Evolutionary conservation across 2,888 invertebrate species (phyloP).

Genomic region (Dorcus hopei): DNA sequence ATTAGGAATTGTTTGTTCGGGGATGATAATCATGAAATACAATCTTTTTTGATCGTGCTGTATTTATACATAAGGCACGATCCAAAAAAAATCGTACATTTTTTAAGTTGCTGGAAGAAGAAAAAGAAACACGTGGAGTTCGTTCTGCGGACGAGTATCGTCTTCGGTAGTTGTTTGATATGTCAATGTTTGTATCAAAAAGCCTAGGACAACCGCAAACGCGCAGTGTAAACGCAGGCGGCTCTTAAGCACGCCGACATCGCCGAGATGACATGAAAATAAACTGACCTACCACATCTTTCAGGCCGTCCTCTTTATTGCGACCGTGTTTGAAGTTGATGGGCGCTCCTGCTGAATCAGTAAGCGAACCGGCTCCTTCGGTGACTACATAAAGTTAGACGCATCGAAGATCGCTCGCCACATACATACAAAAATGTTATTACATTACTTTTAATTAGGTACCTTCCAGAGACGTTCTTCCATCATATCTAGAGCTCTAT

Average conservation of each 20-base stretch:
- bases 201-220: conserved; percentile 14
- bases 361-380: background rate
- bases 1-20: background rate
- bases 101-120: no score
- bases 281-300: conserved; percentile 14
- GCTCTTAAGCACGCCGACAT: conserved; percentile 13
- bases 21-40: no score
- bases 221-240: conserved; percentile 16
- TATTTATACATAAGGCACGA: no score
- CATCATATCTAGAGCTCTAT: no score
- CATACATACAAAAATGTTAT: no score
- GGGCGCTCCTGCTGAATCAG: background rate
- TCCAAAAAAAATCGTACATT: no score
- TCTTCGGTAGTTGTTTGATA: conserved; percentile 17
- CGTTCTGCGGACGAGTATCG: conserved; percentile 2
- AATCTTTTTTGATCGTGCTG: no score
- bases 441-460: no score
- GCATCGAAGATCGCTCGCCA: no score
- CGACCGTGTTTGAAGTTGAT: conserved; percentile 1
- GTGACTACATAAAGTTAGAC: no score
- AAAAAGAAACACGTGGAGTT: no score
- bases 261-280: conserved; percentile 12
- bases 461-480: no score
- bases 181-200: conserved; percentile 16
- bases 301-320: conserved; percentile 4